A percentile compares a stretch with the other conserved stretches of the same genome.
These are phyloP conservation scores for Hoplias malabaricus DNA, from an alignment of 2,113 vertebrate species.

Conservation along the genomic window DNA sequence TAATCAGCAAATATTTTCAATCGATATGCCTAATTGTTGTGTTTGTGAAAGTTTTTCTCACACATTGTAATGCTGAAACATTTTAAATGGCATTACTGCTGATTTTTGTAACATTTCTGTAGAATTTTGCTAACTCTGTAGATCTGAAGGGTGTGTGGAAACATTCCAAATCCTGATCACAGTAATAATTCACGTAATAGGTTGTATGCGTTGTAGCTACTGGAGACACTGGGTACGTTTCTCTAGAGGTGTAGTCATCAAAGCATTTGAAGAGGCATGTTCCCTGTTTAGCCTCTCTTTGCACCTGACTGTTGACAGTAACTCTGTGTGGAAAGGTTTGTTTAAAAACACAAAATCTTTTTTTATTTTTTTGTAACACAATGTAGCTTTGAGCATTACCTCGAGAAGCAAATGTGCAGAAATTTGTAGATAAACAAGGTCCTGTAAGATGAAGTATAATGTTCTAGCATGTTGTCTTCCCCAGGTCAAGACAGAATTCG, in stretches of 20 bases:
- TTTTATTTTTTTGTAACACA: background rate
- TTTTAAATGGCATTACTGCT: no score
- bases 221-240: constrained; percentile 53
- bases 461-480: background rate
- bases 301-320: background rate
- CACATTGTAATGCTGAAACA: no score
- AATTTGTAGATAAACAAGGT: background rate
- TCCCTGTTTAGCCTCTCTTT: constrained; percentile 34
- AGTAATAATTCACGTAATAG: no score
- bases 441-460: no score
- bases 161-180: no score
- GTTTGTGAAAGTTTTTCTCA: no score
- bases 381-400: background rate
- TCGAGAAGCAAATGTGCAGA: background rate
- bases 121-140: no score
- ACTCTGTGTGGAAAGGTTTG: background rate
- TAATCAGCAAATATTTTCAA: no score
- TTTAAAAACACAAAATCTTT: background rate
- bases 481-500: constrained; percentile 82
- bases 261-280: constrained; percentile 51
- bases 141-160: no score
- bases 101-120: no score
- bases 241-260: constrained; percentile 55
- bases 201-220: no score
- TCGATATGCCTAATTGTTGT: no score